Conservation (phyloP, 2,888 invertebrate species). For the Drosophila antonietae region DNA sequence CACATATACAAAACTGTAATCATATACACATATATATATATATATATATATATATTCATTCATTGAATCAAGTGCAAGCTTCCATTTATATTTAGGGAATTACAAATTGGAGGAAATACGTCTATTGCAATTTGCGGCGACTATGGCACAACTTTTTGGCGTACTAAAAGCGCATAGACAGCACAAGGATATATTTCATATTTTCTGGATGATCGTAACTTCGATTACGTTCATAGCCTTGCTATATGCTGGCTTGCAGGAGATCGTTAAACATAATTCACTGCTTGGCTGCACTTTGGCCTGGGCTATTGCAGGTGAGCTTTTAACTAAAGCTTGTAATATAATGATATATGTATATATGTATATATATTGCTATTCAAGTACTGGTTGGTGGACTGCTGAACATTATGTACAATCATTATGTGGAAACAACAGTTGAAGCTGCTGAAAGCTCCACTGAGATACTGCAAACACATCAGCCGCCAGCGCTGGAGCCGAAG, state of each 20-base stretch:
- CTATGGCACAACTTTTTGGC: slow-evolving; percentile 33
- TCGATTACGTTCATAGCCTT: slow-evolving; percentile 1
- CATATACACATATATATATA: neutral
- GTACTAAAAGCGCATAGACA: slow-evolving; percentile 17
- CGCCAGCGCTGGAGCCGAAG: neutral
- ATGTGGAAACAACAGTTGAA: slow-evolving; percentile 24
- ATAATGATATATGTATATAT: neutral
- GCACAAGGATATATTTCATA: slow-evolving; percentile 30
- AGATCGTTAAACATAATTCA: neutral
- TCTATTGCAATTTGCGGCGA: slow-evolving; percentile 30
- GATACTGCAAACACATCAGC: slow-evolving; percentile 13
- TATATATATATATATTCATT: too few relatives aligned
- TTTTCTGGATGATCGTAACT: slow-evolving; percentile 34
- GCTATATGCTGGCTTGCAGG: slow-evolving; percentile 12
- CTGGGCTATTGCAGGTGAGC: slow-evolving; percentile 36
- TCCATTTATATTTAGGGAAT: slow-evolving; percentile 6
- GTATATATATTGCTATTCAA: neutral
- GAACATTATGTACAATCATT: slow-evolving; percentile 42
- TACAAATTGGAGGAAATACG: slow-evolving; percentile 13
- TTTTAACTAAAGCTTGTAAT: neutral
- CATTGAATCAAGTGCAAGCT: neutral
- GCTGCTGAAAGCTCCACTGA: slow-evolving; percentile 3
- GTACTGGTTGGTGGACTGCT: slow-evolving; percentile 24
- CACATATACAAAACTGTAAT: neutral
- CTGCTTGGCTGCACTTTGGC: neutral